These are phyloP conservation scores for Aplodontia rufa DNA, from an alignment of 2,113 vertebrate species.

Conservation along the genomic window DNA sequence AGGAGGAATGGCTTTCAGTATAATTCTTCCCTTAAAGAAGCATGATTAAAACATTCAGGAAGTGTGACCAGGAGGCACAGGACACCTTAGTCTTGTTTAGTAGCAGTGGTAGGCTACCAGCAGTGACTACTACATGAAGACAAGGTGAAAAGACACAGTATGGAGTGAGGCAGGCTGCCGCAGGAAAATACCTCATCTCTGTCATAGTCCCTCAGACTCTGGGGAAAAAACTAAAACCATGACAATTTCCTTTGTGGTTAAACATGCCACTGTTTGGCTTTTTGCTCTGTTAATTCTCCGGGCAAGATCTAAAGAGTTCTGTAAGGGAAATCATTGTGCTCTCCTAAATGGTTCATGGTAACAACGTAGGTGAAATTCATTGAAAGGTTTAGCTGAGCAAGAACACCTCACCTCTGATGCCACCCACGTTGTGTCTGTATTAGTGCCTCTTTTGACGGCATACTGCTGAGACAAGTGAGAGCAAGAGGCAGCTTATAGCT, in stretches of 20 bases:
- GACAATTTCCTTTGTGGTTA: neutral
- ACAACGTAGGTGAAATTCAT: neutral
- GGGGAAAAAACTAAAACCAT: neutral
- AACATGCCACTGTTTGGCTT: neutral
- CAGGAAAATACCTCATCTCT: constrained; percentile 36
- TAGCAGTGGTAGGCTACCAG: constrained; percentile 58
- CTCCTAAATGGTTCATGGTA: neutral
- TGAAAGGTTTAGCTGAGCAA: neutral
- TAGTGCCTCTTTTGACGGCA: neutral
- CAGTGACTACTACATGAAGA: constrained; percentile 69
- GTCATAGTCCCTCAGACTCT: neutral
- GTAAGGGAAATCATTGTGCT: neutral
- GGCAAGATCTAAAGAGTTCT: neutral
- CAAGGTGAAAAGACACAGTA: constrained; percentile 70
- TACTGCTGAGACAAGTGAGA: neutral
- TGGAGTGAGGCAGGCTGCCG: constrained; percentile 68
- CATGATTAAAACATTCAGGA: constrained; percentile 64
- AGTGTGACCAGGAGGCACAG: constrained; percentile 67
- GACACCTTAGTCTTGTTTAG: constrained; percentile 63
- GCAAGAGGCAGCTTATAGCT: neutral
- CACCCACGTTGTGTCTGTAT: no score
- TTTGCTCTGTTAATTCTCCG: constrained; percentile 50
- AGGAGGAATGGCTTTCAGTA: constrained; percentile 54
- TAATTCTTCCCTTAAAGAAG: constrained; percentile 36
- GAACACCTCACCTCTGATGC: neutral